These are phyloP conservation scores for Oreochromis aureus DNA, from an alignment of 2,113 vertebrate species.

Conservation along the genomic window DNA sequence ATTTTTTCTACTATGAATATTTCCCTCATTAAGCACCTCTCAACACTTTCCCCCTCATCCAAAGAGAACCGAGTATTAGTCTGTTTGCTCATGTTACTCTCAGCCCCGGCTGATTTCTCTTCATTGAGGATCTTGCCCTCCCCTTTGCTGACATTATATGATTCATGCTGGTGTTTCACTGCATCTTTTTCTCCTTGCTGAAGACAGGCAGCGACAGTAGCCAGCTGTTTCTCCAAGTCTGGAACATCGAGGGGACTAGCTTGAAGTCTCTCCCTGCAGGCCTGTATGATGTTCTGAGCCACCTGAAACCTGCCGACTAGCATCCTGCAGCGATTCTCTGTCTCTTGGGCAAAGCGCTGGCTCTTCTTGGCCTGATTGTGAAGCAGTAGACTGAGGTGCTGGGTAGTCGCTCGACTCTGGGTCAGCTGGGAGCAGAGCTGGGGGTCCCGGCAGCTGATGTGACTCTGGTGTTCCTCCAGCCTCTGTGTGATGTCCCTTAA, in stretches of 20 bases:
- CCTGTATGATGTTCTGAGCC: slow-evolving; percentile 74
- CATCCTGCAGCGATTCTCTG: slow-evolving; percentile 57
- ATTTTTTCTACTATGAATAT: slow-evolving; percentile 77
- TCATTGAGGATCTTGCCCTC: slow-evolving; percentile 42
- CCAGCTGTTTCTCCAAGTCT: slow-evolving; percentile 69
- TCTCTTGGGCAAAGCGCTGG: slow-evolving; percentile 49
- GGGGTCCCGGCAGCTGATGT: slow-evolving; percentile 67
- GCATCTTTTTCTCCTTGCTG: slow-evolving; percentile 32
- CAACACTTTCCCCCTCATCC: slow-evolving; percentile 60
- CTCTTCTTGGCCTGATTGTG: slow-evolving; percentile 77
- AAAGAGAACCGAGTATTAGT: background rate
- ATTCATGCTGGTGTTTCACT: slow-evolving; percentile 44
- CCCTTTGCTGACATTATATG: background rate
- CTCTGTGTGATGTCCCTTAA: slow-evolving; percentile 82
- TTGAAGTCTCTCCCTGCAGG: slow-evolving; percentile 75
- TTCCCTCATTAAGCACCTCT: slow-evolving; percentile 74
- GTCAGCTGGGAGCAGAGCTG: slow-evolving; percentile 73
- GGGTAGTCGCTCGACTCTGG: slow-evolving; percentile 73
- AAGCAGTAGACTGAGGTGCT: slow-evolving; percentile 76
- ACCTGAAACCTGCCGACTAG: slow-evolving; percentile 73
- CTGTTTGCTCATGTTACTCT: background rate
- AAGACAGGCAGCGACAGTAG: slow-evolving; percentile 64
- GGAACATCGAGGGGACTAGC: slow-evolving; percentile 10
- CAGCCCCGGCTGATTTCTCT: background rate
- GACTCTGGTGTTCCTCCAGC: slow-evolving; percentile 80